phyloP scores from a whole-genome alignment of 2,113 vertebrate genomes.

The Anser brachyrhynchus region DNA sequence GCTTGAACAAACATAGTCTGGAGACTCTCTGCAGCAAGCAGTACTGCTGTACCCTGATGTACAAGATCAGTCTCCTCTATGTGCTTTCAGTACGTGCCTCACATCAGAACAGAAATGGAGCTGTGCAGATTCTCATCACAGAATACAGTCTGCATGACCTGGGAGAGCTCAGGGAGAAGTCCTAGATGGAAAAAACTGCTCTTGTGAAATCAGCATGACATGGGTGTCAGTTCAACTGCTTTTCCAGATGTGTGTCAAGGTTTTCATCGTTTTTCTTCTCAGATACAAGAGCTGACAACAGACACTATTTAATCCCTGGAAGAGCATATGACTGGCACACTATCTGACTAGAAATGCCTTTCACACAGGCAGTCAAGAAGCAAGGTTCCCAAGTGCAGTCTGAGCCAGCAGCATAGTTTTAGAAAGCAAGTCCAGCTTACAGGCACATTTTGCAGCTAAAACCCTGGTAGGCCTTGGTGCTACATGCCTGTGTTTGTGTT shows the following conservation, averaged over 20 bases:
- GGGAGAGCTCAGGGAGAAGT: not conserved
- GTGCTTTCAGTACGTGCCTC: not conserved
- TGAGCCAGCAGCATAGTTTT: not conserved
- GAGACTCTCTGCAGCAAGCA: not conserved
- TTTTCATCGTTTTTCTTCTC: not conserved
- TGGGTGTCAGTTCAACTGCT: accelerated
- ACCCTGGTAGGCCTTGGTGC: not conserved
- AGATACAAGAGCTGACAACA: not conserved
- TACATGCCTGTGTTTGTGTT: not conserved
- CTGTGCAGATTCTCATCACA: not conserved
- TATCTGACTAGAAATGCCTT: not conserved
- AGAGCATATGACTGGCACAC: not conserved
- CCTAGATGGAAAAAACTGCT: not conserved
- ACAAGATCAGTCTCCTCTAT: not conserved
- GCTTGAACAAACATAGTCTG: not conserved
- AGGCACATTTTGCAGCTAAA: not conserved
- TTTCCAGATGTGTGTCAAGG: accelerated
- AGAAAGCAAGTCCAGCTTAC: not conserved
- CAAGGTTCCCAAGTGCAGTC: not conserved
- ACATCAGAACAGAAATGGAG: accelerated
- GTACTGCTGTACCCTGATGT: not conserved
- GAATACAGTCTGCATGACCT: not conserved
- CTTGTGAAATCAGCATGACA: not conserved
- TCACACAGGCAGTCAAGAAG: not conserved
- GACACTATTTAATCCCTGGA: not conserved